Evolutionary conservation across 2,113 vertebrate genomes (phyloP).

Genomic region (Tragelaphus imberbis): DNA sequence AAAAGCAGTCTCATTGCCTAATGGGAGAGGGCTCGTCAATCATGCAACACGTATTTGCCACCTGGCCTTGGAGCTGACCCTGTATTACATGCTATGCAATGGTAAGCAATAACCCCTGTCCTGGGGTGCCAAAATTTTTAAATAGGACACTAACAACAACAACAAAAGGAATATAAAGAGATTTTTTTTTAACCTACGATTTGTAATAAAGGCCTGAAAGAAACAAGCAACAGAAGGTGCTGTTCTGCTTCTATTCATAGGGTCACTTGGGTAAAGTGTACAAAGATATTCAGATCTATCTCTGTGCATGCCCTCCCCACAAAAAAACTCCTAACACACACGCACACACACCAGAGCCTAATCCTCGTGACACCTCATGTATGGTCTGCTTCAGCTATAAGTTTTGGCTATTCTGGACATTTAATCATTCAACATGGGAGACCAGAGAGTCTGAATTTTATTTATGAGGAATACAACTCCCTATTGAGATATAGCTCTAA

Average conservation of each 20-base stretch:
- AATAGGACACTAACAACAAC: not conserved
- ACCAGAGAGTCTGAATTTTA: not conserved
- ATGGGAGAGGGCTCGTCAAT: not conserved
- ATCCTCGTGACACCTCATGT: not conserved
- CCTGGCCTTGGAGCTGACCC: not conserved
- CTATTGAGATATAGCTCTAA: not conserved
- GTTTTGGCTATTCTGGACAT: not conserved
- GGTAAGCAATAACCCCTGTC: not conserved
- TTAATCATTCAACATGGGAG: not conserved
- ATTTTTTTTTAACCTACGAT: not conserved
- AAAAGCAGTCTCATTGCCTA: slow-evolving; percentile 43
- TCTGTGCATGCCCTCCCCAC: not conserved
- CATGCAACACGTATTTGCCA: slow-evolving; percentile 41
- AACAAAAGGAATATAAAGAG: not conserved
- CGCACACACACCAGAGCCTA: not conserved
- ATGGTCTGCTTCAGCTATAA: not conserved
- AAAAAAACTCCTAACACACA: not conserved
- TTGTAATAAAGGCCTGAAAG: not conserved
- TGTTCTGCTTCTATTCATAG: not conserved
- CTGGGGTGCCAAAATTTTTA: not conserved
- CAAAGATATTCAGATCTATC: not conserved
- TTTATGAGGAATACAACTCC: not conserved
- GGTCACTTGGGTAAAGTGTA: not conserved
- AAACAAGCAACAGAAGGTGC: not conserved
- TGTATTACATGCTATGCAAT: not conserved